phyloP scores from a whole-genome alignment of 1,140 invertebrate species.

The Diachasma alloeum region DNA sequence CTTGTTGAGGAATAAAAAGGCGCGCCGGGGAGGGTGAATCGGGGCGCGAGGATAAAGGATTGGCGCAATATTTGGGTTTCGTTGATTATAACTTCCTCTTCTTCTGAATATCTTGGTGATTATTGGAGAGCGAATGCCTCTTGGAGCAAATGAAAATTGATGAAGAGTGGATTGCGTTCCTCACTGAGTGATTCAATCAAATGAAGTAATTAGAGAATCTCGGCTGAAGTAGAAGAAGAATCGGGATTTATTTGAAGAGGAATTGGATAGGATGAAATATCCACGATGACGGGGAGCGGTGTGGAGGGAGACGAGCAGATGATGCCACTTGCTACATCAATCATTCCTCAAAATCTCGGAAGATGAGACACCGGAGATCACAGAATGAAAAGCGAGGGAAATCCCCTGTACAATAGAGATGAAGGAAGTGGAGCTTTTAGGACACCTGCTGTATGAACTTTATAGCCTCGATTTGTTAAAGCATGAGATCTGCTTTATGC shows the following conservation, averaged over 20 bases:
- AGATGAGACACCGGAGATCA: neutral
- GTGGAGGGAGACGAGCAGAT: too few relatives aligned
- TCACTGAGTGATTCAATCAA: neutral
- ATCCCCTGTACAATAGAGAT: neutral
- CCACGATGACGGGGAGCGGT: too few relatives aligned
- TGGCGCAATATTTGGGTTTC: neutral
- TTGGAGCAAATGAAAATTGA: neutral
- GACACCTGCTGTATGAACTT: neutral
- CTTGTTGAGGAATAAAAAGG: neutral
- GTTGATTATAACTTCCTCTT: neutral
- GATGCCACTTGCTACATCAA: too few relatives aligned
- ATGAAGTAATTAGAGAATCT: too few relatives aligned
- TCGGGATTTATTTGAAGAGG: neutral
- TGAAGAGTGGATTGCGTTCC: neutral
- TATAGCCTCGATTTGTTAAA: neutral
- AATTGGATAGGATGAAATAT: too few relatives aligned
- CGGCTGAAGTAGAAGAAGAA: too few relatives aligned
- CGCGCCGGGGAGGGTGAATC: neutral
- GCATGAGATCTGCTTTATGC: constrained; percentile 16
- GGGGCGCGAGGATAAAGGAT: neutral
- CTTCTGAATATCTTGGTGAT: neutral
- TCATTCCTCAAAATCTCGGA: too few relatives aligned
- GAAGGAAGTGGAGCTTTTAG: neutral
- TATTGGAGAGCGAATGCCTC: neutral
- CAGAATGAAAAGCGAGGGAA: neutral